Conservation (phyloP, 2,797 vertebrate species). For the Chloroceryle inda region DNA sequence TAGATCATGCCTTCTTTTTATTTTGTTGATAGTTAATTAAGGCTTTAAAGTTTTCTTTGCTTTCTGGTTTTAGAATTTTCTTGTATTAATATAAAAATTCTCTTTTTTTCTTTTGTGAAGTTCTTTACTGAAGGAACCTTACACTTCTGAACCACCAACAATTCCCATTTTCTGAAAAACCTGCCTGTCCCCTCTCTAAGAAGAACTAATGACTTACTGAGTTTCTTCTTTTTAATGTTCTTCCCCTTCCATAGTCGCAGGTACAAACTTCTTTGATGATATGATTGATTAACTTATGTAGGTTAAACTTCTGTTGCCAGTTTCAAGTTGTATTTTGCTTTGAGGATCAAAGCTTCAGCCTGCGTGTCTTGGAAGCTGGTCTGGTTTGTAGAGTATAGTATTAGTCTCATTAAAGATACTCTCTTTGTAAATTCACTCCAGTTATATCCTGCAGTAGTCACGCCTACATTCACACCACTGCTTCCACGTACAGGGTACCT, state of each 20-base stretch:
- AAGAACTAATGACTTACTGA: not conserved
- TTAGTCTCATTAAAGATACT: not conserved
- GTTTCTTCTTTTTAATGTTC: not conserved
- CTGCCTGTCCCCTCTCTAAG: not conserved
- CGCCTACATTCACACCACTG: not conserved
- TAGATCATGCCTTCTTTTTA: not conserved
- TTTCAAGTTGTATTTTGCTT: slow-evolving; percentile 24
- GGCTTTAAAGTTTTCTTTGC: not conserved
- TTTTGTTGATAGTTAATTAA: not conserved
- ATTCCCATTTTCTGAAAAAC: not conserved
- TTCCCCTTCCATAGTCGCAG: not conserved
- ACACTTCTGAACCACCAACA: not conserved
- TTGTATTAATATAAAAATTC: not conserved
- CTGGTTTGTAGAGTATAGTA: not conserved
- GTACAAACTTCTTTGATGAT: not conserved
- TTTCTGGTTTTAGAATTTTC: not conserved
- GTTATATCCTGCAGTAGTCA: not conserved
- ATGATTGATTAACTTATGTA: not conserved
- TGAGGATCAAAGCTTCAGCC: slow-evolving; percentile 25
- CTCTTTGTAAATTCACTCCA: not conserved
- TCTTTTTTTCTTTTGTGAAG: not conserved
- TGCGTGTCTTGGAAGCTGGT: not conserved
- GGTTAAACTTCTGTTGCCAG: not conserved
- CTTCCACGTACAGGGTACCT: not conserved
- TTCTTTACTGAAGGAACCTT: not conserved